Evolutionary conservation across 1,140 invertebrate genomes (phyloP).

Genomic region (Caerostris extrusa): DNA sequence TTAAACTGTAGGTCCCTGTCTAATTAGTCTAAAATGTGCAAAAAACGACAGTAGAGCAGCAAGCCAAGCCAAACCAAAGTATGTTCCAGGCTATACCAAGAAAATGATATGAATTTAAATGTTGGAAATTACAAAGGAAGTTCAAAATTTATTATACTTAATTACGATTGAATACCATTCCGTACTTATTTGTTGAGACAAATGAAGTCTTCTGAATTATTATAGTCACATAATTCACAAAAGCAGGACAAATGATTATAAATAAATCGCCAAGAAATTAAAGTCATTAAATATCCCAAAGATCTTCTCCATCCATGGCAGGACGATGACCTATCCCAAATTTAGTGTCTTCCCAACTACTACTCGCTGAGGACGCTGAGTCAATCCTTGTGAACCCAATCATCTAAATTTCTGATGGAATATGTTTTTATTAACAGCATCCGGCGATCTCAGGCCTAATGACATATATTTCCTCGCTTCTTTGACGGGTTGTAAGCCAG

Average conservation of each 20-base stretch:
- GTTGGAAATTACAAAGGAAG: background rate
- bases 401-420: constrained; percentile 30
- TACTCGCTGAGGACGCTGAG: background rate
- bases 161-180: background rate
- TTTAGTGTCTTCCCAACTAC: constrained; percentile 5
- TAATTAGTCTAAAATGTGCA: too few relatives aligned
- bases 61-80: too few relatives aligned
- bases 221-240: background rate
- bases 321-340: background rate
- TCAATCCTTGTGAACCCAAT: background rate
- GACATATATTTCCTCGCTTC: constrained; percentile 16
- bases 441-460: background rate
- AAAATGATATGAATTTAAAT: background rate
- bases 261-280: background rate
- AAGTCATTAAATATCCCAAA: background rate
- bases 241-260: constrained; percentile 5
- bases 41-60: too few relatives aligned
- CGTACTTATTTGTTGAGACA: background rate
- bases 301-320: background rate
- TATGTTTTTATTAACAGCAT: background rate
- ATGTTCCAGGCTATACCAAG: too few relatives aligned
- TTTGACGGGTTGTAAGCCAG: background rate
- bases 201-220: background rate
- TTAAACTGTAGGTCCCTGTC: too few relatives aligned
- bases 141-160: background rate